Evolutionary conservation across 2,797 vertebrate species (phyloP), one percentile per base, ranked within the genome.

Genomic region (Paramormyrops hopkinsi): DNA sequence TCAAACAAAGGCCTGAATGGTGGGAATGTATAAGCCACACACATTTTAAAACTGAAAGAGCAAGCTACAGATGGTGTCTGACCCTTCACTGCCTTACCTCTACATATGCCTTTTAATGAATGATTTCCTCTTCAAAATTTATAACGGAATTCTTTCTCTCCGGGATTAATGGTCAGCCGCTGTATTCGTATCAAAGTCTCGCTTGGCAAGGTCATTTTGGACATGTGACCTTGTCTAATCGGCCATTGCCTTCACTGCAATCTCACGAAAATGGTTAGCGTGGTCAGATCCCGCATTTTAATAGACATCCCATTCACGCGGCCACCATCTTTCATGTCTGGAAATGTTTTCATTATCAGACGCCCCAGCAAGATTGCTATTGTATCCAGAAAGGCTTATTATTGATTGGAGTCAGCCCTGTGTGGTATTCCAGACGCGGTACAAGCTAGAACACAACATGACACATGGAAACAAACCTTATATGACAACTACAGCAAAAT

Each of bases 381-480:
- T 83, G 73, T 56, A 41, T 83, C 54, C 76, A 56, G 54, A 85
- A 89, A 62, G 88, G 53, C 62, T 89, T 85, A 86, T 89, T 29
- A 33, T 56, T 29, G 17, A 86, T 69, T 89, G 69, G 44, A 37
- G 56, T 62, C 46, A 37, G 14, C 12, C 7, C 25, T 22, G 44
- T 51, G 17, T 86, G 88, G 54, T 86, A 85, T 44, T 29, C 48
- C 83, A 33, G 83, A 50, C n/a, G 11, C 25, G 25, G 22, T 22
- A 85, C 48, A 85, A 53, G 83, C 83, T 51, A 53, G 83, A n/a
- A 82, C 76, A 46, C 41, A 46, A 29, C 12, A 85, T 50, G 46
- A 85, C 83, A 53, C 22, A 51, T 50, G 48, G 22, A 51, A 50
- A 53, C 83, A 53, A 50, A 51, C 44, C 46, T 50, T 2, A 83